Evolutionary conservation across 1,140 invertebrate species (phyloP).

Genomic region (Saccostrea cuccullata): DNA sequence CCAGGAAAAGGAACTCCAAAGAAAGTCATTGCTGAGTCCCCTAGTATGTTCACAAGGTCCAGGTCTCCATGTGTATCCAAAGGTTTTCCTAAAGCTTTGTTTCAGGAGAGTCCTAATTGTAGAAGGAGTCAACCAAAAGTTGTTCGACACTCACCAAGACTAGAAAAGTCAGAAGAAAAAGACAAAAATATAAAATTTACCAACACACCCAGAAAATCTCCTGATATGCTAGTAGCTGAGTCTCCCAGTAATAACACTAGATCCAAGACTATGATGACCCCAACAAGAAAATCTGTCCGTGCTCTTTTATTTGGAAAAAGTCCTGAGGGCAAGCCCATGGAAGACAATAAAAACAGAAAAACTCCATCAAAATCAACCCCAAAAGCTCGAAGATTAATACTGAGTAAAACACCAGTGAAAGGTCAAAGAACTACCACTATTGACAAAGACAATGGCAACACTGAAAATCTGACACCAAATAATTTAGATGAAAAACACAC

Average conservation of each 20-base stretch:
- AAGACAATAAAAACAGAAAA: slow-evolving; percentile 6
- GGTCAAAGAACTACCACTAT: background rate
- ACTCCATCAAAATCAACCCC: slow-evolving; percentile 14
- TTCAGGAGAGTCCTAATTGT: slow-evolving; percentile 33
- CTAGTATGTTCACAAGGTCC: slow-evolving; percentile 58
- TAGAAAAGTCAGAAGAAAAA: background rate
- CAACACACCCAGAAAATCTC: slow-evolving; percentile 45
- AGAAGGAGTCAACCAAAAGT: background rate
- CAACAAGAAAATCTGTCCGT: slow-evolving; percentile 61
- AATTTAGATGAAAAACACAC: background rate
- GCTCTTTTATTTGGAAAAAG: slow-evolving; percentile 62
- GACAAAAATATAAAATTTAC: background rate
- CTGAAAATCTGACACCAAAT: background rate
- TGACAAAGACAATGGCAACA: background rate
- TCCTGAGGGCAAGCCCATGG: slow-evolving; percentile 46
- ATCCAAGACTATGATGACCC: slow-evolving; percentile 54
- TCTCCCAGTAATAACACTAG: slow-evolving; percentile 64
- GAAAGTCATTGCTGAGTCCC: slow-evolving; percentile 52
- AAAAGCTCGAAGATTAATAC: background rate
- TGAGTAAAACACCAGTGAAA: slow-evolving; percentile 34
- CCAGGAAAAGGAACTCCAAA: slow-evolving; percentile 57
- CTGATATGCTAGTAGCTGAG: slow-evolving; percentile 41
- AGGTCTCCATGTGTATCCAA: slow-evolving; percentile 36
- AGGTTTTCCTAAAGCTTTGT: slow-evolving; percentile 42
- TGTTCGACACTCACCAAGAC: background rate